phyloP scores from a whole-genome alignment of 2,888 invertebrate genomes.

The Corythucha ciliata region DNA sequence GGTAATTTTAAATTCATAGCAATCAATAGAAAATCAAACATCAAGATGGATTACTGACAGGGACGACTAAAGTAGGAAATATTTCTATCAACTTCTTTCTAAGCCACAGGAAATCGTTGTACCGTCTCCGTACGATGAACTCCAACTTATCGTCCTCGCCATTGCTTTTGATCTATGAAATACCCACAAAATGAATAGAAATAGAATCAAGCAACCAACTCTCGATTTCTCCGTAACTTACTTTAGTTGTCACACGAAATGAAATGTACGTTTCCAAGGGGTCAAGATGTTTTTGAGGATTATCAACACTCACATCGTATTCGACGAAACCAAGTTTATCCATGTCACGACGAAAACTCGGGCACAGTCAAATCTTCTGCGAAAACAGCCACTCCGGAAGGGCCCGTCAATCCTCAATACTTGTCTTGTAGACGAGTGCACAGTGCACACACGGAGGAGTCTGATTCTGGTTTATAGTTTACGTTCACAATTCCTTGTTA shows the following conservation, averaged over 20 bases:
- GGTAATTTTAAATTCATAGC: background rate
- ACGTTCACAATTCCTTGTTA: no score
- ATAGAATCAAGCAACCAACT: no score
- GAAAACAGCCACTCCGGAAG: no score
- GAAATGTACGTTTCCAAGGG: constrained; percentile 62
- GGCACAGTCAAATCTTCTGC: no score
- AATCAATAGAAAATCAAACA: background rate
- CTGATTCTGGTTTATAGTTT: no score
- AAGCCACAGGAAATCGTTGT: constrained; percentile 64
- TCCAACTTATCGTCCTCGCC: constrained; percentile 53
- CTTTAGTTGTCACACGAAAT: constrained; percentile 58
- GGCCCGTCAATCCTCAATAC: no score
- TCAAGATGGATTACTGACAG: constrained; percentile 45
- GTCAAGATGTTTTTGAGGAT: constrained; percentile 62
- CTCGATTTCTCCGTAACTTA: no score
- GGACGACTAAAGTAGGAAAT: constrained; percentile 58
- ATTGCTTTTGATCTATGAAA: constrained; percentile 45
- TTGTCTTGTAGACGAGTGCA: no score
- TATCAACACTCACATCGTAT: constrained; percentile 57
- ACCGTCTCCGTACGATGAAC: constrained; percentile 55
- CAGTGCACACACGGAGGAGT: no score
- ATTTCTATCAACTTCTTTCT: constrained; percentile 53
- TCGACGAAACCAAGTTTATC: no score
- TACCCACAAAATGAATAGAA: background rate
- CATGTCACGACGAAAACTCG: no score